Evolutionary conservation across 2,113 vertebrate genomes (phyloP), one percentile per base, ranked within the genome.

Genomic region (Chauna torquata): DNA sequence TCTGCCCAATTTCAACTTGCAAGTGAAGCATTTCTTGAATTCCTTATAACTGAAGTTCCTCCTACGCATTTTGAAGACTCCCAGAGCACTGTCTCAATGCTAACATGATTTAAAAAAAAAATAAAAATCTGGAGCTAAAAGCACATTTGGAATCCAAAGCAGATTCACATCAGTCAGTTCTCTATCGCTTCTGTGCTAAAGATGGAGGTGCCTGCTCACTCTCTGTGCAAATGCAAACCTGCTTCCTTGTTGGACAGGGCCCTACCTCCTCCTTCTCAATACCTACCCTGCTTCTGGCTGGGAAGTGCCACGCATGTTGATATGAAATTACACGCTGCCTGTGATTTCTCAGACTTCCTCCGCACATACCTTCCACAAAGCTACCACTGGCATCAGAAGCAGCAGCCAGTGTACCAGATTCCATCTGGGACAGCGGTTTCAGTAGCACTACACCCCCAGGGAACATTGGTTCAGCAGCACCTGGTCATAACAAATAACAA

Each of bases 101-200:
- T 42, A 65, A 62, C 28, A 23, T 23, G 54, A 24, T 68, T 32
- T 4, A 38, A 62, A 2, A n/a, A 42, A 57, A 84, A 75, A n/a
- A n/a, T n/a, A n/a, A 54, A 23, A 69, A 86, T 28, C 68, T 86
- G 79, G 45, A 88, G 50, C 86, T 82, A 93, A 92, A 95, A 84
- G 77, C 69, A 89, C 74, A 59, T 77, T 50, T 91, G 64, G 76
- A 87, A 85, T 69, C 65, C n/a, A 45, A 94, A 89, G 77, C 76
- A 85, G 66, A 57, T 85, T 82, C 57, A 12, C 23, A 57, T 91
- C 94, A 95, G 65, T 25, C 70, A 82, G 74, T 59, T 92, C 84
- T 89, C 82, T 86, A 91, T 57, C 18, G 3, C 25, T n/a, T 54
- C 57, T 69, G 0, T 32, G 76, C 65, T 82, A 59, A 91, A 94